Conservation (phyloP, 1,140 invertebrate genomes). For the Pogonomyrmex barbatus region DNA sequence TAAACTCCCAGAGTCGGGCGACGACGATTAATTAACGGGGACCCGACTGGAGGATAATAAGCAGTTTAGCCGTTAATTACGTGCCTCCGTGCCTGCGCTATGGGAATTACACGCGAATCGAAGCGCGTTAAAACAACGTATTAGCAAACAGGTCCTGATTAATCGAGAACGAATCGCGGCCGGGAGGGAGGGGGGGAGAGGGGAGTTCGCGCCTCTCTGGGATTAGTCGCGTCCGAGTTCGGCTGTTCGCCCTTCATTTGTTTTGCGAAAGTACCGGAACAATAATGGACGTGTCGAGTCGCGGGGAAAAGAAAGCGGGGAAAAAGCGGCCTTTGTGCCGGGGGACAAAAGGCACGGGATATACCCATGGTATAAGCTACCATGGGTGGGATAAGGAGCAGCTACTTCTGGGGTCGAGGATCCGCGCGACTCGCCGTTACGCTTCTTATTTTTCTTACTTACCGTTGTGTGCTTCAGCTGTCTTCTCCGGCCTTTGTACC, state of each 20-base stretch:
- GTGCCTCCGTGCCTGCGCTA: conserved; percentile 9
- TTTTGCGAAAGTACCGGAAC: conserved; percentile 22
- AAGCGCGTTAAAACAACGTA: conserved; percentile 68
- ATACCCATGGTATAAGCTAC: conserved; percentile 26
- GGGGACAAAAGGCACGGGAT: conserved; percentile 44
- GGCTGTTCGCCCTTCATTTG: neutral
- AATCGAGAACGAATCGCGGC: conserved; percentile 17
- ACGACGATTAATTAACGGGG: conserved; percentile 68
- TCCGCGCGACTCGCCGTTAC: conserved; percentile 30
- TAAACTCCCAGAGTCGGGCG: conserved; percentile 12
- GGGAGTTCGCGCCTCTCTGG: conserved; percentile 12
- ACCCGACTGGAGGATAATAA: conserved; percentile 65
- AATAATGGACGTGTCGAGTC: conserved; percentile 49
- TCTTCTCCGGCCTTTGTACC: conserved; percentile 91
- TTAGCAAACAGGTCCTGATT: conserved; percentile 47
- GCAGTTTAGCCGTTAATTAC: conserved; percentile 72
- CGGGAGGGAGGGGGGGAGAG: neutral
- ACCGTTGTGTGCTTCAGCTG: conserved; percentile 92
- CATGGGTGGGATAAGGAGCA: conserved; percentile 24
- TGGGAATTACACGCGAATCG: conserved; percentile 49
- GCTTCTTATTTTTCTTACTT: conserved; percentile 75
- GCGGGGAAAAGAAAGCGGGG: neutral
- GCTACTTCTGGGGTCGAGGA: conserved; percentile 32
- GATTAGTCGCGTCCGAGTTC: conserved; percentile 23
- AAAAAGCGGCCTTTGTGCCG: conserved; percentile 58